These are phyloP conservation scores for Drosophila siamana DNA, from an alignment of 2,888 invertebrate genomes.

Conservation along the genomic window DNA sequence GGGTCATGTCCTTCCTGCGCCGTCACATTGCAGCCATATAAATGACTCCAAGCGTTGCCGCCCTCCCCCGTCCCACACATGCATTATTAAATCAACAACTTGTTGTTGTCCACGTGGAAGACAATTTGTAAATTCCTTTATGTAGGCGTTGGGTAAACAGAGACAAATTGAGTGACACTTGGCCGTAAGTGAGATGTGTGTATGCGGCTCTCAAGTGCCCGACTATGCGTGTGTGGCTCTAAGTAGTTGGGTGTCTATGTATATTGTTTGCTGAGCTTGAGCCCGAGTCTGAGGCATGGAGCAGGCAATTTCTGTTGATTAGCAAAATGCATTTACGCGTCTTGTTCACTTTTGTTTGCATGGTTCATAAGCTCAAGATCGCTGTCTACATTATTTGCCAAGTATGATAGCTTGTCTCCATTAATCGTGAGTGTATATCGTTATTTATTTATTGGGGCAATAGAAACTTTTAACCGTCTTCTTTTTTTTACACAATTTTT, in stretches of 20 bases:
- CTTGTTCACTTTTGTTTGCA: constrained; percentile 23
- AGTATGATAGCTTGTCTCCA: background rate
- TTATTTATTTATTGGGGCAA: too few relatives aligned
- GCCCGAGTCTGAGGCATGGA: constrained; percentile 21
- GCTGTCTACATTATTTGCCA: background rate
- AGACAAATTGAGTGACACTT: constrained; percentile 71
- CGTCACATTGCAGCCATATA: constrained; percentile 51
- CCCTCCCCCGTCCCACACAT: constrained; percentile 38
- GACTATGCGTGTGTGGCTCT: constrained; percentile 6
- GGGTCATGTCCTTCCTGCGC: constrained; percentile 75
- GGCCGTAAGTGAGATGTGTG: constrained; percentile 46
- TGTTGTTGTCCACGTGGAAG: constrained; percentile 49
- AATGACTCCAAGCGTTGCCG: constrained; percentile 29
- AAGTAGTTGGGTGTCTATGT: constrained; percentile 3
- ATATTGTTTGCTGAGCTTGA: constrained; percentile 30
- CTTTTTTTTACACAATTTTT: too few relatives aligned
- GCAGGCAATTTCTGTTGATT: constrained; percentile 65
- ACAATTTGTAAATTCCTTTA: constrained; percentile 51
- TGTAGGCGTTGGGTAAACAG: constrained; percentile 50
- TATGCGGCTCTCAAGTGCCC: too few relatives aligned
- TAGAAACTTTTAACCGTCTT: too few relatives aligned
- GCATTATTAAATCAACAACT: constrained; percentile 65
- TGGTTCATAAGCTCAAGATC: background rate
- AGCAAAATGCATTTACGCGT: constrained; percentile 57
- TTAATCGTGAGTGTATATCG: too few relatives aligned